A percentile compares a stretch with the other conserved stretches of the same genome.
These are phyloP conservation scores for Ochropacha duplaris DNA, from an alignment of 2,888 invertebrate species.

Conservation along the genomic window DNA sequence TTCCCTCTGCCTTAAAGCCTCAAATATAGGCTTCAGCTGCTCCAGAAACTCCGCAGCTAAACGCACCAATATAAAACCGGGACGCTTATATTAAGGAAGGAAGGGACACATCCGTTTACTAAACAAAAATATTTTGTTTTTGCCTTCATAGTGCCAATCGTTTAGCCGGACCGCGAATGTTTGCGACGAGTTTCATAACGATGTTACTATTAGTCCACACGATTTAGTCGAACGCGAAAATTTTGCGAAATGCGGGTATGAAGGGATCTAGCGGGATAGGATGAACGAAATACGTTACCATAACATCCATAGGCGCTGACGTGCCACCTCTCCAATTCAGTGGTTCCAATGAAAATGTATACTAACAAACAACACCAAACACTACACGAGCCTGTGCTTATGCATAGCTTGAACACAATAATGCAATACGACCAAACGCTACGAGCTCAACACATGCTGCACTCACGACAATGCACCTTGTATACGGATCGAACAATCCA, in stretches of 20 bases:
- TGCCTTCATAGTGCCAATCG: conserved; percentile 81
- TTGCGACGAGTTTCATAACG: conserved; percentile 51
- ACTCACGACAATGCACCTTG: conserved; percentile 74
- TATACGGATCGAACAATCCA: conserved; percentile 72
- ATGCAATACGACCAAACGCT: conserved; percentile 79
- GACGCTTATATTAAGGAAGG: conserved; percentile 66
- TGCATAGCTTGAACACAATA: conserved; percentile 79
- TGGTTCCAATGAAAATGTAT: conserved; percentile 71
- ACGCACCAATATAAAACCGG: conserved; percentile 78
- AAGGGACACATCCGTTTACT: conserved; percentile 48
- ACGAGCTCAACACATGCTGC: conserved; percentile 81
- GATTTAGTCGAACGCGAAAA: conserved; percentile 63
- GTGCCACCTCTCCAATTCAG: conserved; percentile 83
- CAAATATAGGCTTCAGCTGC: conserved; percentile 98
- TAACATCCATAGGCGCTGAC: conserved; percentile 72
- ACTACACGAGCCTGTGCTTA: conserved; percentile 79
- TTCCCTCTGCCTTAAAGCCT: conserved; percentile 94
- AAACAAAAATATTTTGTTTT: conserved; percentile 45
- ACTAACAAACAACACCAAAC: conserved; percentile 79
- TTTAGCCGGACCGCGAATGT: conserved; percentile 62
- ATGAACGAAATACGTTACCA: conserved; percentile 77
- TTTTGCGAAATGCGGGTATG: conserved; percentile 61
- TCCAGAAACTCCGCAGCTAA: conserved; percentile 97
- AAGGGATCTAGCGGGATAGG: conserved; percentile 72
- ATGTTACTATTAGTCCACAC: conserved; percentile 73